Conservation (phyloP, 2,888 invertebrate species). For the Lymantria dispar region DNA sequence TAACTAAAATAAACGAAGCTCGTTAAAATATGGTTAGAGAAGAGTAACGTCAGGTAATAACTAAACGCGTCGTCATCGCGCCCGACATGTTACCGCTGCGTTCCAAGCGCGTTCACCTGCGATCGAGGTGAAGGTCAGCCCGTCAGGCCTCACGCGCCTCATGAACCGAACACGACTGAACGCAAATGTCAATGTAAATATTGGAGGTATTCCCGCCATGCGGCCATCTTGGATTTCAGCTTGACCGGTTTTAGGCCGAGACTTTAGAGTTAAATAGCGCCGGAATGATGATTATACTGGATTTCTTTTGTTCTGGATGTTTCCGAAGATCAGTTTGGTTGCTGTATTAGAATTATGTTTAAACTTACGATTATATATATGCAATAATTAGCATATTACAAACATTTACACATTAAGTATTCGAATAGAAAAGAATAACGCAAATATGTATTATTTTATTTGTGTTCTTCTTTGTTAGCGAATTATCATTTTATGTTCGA, state of each 20-base stretch:
- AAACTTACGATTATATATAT: not conserved
- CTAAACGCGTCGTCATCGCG: constrained; percentile 33
- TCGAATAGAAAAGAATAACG: no score
- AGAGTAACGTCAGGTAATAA: constrained; percentile 9
- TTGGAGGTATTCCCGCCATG: constrained; percentile 57
- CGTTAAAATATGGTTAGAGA: not conserved
- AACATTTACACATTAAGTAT: no score
- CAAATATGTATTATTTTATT: no score
- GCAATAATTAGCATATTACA: constrained; percentile 27
- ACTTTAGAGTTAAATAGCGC: constrained; percentile 30
- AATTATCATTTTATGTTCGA: no score
- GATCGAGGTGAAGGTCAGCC: constrained; percentile 75
- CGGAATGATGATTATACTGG: constrained; percentile 52
- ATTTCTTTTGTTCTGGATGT: constrained; percentile 8
- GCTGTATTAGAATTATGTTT: not conserved
- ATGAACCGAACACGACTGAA: constrained; percentile 51
- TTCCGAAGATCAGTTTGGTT: not conserved
- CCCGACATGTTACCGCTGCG: constrained; percentile 35
- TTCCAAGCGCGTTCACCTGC: constrained; percentile 66
- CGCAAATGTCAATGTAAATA: constrained; percentile 68
- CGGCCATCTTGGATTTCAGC: constrained; percentile 69
- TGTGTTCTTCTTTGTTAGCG: no score
- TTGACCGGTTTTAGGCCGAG: constrained; percentile 59
- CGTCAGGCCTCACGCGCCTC: constrained; percentile 48
- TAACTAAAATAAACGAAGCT: no score